These are phyloP conservation scores for Campylomormyrus tamandua DNA, from an alignment of 2,113 vertebrate species.

Conservation along the genomic window DNA sequence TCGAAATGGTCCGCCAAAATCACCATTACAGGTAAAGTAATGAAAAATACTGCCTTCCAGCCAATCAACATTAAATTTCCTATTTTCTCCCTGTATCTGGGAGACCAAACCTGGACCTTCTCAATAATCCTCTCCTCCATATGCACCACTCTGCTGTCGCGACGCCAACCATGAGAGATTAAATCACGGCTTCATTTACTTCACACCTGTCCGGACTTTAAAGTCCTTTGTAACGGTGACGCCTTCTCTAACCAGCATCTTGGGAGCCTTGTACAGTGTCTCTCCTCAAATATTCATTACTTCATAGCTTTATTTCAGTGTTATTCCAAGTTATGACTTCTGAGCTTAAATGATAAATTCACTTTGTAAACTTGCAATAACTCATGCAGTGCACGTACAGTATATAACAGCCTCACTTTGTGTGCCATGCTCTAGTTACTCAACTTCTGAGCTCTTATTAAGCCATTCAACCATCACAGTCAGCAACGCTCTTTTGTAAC, in stretches of 20 bases:
- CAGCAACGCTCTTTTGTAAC: slow-evolving; percentile 29
- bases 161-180: background rate
- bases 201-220: background rate
- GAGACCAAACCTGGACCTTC: background rate
- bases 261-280: background rate
- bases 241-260: slow-evolving; percentile 15
- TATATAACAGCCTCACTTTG: background rate
- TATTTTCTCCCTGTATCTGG: background rate
- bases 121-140: background rate
- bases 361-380: background rate
- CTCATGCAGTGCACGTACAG: background rate
- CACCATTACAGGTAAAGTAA: slow-evolving; percentile 79
- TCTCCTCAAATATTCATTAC: background rate
- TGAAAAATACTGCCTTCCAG: background rate
- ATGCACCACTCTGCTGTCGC: background rate
- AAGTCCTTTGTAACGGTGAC: slow-evolving; percentile 11
- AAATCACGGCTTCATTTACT: background rate
- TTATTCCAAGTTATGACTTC: background rate
- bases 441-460: background rate
- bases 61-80: background rate
- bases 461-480: slow-evolving; percentile 36
- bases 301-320: slow-evolving; percentile 29
- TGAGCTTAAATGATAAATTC: background rate
- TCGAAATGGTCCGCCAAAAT: slow-evolving; percentile 99
- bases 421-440: background rate